phyloP scores from a whole-genome alignment of 1,140 invertebrate genomes.

The Oedothorax gibbosus region DNA sequence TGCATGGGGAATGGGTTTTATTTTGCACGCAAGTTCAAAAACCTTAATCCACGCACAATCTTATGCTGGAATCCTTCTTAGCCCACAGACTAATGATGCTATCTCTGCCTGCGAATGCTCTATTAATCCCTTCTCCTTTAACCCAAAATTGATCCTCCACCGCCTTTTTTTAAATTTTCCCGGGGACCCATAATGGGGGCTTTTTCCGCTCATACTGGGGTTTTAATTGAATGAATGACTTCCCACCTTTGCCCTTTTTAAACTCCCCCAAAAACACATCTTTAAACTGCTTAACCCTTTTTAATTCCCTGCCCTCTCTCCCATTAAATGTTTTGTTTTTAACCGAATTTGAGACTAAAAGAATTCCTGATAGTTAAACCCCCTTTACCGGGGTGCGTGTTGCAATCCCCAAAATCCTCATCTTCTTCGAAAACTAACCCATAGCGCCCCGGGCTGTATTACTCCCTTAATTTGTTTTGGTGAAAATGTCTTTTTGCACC shows the following conservation, averaged over 20 bases:
- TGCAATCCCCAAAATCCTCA: conserved; percentile 4
- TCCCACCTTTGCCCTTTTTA: conserved; percentile 6
- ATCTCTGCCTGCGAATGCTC: too few species aligned
- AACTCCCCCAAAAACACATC: background rate
- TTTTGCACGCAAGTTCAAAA: too few species aligned
- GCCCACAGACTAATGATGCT: too few species aligned
- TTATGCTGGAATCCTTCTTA: too few species aligned
- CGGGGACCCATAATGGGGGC: too few species aligned
- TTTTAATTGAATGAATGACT: conserved; percentile 11
- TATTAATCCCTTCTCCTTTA: too few species aligned
- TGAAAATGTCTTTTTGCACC: background rate
- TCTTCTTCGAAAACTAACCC: conserved; percentile 5
- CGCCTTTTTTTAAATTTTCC: too few species aligned
- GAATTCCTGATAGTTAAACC: background rate
- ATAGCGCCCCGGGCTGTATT: background rate
- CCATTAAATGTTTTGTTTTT: background rate
- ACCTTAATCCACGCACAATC: too few species aligned
- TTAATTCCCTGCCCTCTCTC: background rate
- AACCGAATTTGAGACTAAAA: too few species aligned
- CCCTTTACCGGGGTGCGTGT: background rate
- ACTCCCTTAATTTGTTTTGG: conserved; percentile 12
- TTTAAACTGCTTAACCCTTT: background rate
- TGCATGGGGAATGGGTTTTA: too few species aligned
- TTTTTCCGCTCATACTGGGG: too few species aligned
- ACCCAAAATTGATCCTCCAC: too few species aligned